phyloP scores from a whole-genome alignment of 53 echinoderm and acorn worm species.

The Holothuria leucospilota region DNA sequence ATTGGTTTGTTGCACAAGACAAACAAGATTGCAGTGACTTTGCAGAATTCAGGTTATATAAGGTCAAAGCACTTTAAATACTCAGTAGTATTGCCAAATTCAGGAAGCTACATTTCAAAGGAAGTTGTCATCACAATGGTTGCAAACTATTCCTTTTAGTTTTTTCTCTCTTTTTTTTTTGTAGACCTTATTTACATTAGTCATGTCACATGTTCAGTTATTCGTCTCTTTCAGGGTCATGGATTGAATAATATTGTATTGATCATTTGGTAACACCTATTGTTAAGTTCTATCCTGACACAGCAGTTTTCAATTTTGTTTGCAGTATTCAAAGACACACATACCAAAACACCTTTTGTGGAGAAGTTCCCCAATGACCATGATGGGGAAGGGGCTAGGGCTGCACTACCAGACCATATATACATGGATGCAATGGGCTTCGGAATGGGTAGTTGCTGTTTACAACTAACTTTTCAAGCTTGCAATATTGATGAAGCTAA shows the following conservation, averaged over 20 bases:
- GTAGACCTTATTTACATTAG: no score
- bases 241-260: background rate
- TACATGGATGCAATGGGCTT: slow-evolving; percentile 99
- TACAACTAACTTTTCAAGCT: slow-evolving; percentile 96
- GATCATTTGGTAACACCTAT: background rate
- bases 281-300: background rate
- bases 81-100: no score
- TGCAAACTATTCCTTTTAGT: no score
- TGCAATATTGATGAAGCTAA: slow-evolving; percentile 85
- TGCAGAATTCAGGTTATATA: background rate
- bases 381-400: slow-evolving; percentile 79
- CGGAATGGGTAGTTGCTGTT: slow-evolving; percentile 88
- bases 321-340: slow-evolving; percentile 91
- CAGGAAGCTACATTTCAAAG: no score
- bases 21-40: background rate
- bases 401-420: slow-evolving; percentile 89
- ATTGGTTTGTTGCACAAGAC: no score
- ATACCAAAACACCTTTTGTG: slow-evolving; percentile 87
- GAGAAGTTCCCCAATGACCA: slow-evolving; percentile 83
- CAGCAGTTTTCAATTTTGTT: background rate
- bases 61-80: background rate
- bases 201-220: no score
- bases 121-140: no score
- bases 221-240: no score
- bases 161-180: no score